phyloP scores from a whole-genome alignment of 2,113 vertebrate genomes.

The Drymodes brunneopygia region DNA sequence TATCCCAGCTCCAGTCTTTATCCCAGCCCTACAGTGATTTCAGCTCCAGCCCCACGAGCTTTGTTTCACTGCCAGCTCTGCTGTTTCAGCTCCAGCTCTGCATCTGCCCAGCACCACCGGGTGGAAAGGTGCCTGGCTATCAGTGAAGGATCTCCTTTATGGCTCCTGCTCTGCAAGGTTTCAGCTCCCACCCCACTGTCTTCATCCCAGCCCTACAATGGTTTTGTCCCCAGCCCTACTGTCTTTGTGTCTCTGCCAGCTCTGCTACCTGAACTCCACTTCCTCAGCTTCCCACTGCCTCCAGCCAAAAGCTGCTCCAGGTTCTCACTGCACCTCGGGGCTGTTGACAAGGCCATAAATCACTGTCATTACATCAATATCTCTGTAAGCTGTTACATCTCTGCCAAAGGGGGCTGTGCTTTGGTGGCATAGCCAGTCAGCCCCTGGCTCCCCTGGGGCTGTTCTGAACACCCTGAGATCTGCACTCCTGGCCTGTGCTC shows the following conservation, averaged over 20 bases:
- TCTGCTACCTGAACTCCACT: background rate
- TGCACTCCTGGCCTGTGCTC: background rate
- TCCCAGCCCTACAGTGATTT: background rate
- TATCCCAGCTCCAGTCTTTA: background rate
- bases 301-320: background rate
- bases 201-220: background rate
- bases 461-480: background rate
- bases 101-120: background rate
- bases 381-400: background rate
- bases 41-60: background rate
- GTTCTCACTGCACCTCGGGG: background rate
- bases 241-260: background rate
- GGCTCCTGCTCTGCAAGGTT: background rate
- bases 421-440: too few relatives aligned
- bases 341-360: background rate
- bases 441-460: background rate
- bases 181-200: background rate
- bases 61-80: background rate
- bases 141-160: background rate
- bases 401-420: too few relatives aligned
- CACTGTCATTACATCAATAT: background rate
- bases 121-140: background rate
- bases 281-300: background rate
- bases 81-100: background rate
- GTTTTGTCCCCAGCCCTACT: background rate